Base-by-base conservation (phyloP, 2,113 vertebrate species). In the Aleadryas rufinucha region DNA sequence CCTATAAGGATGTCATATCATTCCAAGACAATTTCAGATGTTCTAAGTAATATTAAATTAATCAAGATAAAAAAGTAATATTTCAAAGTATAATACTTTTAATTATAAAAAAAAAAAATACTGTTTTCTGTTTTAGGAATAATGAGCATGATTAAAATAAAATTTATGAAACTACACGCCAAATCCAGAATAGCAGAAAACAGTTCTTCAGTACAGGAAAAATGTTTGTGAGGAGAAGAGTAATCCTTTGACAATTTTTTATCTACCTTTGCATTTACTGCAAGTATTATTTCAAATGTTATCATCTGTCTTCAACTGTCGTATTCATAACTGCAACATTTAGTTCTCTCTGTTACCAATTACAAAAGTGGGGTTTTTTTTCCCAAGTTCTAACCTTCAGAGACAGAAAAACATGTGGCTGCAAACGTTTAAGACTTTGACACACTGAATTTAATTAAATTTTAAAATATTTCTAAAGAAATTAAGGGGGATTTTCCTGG, bases 191-290 rank as follows among this genome's bases (percentile, higher is more conserved):
- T 33, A 53, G 9, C 7, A 84, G 16, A 35, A 84, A 77, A 71
- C 0, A 0, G 0, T 26, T 77, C 80, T 49, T 39, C 2, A 26
- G 6, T 53, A 21, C 2, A 63, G 8, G 6, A 71, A 56, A 59
- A 39, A 49, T 13, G 0, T 22, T 68, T 42, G 6, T 44, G 33
- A 76, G 5, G 19, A 74, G 17, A 33, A 59, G 33, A 45, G 3
- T 35, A 74, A 54, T 39, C 9, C 5, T 75, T 79, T 65, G 41
- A 69, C 84, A 57, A 9, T 17, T 66, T 24, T 61, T 1, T 30
- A 52, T 63, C 6, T 22, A 13, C 7, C 22, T 61, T 79, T 84
- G 22, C 7, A 37, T 45, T 89, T 87, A 1, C 11, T 83, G 4
- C 4, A 60, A 54, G 7, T n/a, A 30, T 30, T 74, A 20, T 37